These are phyloP conservation scores for Mythimna lalbum DNA, from an alignment of 2,888 invertebrate species.

Conservation along the genomic window DNA sequence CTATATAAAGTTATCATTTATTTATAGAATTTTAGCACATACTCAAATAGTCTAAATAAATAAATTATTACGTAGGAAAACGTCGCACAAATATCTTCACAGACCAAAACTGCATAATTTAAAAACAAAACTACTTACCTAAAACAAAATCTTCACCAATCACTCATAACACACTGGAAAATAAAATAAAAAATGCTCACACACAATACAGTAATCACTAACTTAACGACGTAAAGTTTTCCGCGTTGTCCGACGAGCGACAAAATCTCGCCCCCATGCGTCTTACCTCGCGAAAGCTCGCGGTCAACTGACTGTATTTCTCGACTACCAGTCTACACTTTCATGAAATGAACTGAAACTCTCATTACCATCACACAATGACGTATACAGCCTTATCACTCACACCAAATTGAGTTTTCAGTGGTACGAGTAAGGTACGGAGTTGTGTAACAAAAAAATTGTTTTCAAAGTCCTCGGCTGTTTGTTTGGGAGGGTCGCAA, in stretches of 20 bases:
- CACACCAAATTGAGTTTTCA: slow-evolving; percentile 52
- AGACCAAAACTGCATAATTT: neutral
- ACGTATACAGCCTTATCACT: slow-evolving; percentile 63
- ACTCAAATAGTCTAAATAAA: neutral
- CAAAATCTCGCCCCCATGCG: slow-evolving; percentile 67
- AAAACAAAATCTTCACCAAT: slow-evolving; percentile 53
- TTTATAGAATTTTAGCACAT: neutral
- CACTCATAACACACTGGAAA: slow-evolving; percentile 60
- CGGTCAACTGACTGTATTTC: slow-evolving; percentile 87
- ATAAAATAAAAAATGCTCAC: slow-evolving; percentile 60
- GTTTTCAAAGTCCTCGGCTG: slow-evolving; percentile 88
- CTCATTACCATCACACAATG: slow-evolving; percentile 67
- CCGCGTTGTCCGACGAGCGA: slow-evolving; percentile 65
- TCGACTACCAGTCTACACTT: slow-evolving; percentile 83
- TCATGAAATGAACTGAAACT: slow-evolving; percentile 89
- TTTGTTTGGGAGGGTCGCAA: slow-evolving; percentile 91
- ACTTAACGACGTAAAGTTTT: slow-evolving; percentile 82
- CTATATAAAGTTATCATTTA: neutral
- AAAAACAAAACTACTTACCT: slow-evolving; percentile 50
- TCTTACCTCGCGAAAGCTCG: slow-evolving; percentile 85
- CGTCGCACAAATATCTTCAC: neutral
- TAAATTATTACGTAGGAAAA: neutral
- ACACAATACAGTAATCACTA: slow-evolving; percentile 54
- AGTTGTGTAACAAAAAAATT: slow-evolving; percentile 68
- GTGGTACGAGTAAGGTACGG: neutral